Conservation (phyloP, 2,888 invertebrate species). For the Teleogryllus oceanicus region DNA sequence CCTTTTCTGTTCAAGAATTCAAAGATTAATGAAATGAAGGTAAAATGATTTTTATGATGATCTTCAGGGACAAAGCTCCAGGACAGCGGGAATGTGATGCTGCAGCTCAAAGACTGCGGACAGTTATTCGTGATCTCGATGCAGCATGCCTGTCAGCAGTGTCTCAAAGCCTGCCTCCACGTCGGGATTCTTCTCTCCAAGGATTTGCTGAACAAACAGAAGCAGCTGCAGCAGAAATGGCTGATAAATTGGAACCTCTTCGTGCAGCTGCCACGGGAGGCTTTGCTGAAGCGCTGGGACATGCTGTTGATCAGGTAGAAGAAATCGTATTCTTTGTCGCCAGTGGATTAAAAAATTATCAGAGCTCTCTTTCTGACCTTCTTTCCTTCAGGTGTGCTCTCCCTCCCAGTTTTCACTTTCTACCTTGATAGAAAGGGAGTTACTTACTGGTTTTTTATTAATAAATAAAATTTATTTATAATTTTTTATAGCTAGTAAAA, state of each 20-base stretch:
- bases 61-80: conserved; percentile 81
- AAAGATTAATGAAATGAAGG: too few species aligned
- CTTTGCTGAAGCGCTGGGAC: conserved; percentile 91
- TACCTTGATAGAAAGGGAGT: too few species aligned
- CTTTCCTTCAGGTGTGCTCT: too few species aligned
- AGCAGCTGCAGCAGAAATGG: conserved; percentile 73
- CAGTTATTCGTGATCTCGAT: conserved; percentile 77
- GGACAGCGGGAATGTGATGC: conserved; percentile 91
- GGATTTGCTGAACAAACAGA: conserved; percentile 76
- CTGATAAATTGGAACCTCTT: conserved; percentile 81
- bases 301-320: conserved; percentile 70
- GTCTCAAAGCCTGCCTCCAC: conserved; percentile 69
- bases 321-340: background rate
- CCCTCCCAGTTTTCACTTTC: too few species aligned
- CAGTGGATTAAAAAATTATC: too few species aligned
- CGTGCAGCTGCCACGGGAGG: conserved; percentile 73
- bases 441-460: too few species aligned
- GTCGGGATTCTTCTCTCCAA: conserved; percentile 67
- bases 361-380: too few species aligned
- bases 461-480: too few species aligned
- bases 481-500: too few species aligned
- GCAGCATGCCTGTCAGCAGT: conserved; percentile 83
- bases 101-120: conserved; percentile 72
- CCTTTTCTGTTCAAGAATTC: too few species aligned
- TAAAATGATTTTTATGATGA: background rate